A percentile compares a stretch with the other conserved stretches of the same genome.
These are phyloP conservation scores for Hippolais icterina DNA, from an alignment of 2,113 vertebrate species.

Conservation along the genomic window DNA sequence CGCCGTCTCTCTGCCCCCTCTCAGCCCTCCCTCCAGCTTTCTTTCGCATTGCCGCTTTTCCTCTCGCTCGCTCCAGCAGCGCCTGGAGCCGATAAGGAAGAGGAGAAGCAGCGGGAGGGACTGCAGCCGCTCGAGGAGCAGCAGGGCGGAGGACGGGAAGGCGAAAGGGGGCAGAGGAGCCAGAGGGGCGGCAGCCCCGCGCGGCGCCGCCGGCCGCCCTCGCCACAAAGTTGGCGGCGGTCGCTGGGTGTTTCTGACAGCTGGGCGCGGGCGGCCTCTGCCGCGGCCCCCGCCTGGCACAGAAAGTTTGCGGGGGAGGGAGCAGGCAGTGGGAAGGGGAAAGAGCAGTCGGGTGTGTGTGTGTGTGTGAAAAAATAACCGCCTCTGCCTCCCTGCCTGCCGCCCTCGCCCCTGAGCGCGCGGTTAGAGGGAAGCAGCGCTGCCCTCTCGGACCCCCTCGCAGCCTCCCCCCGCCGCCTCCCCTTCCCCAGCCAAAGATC, in stretches of 20 bases:
- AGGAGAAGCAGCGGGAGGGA: slow-evolving; percentile 11
- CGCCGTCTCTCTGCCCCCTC: background rate
- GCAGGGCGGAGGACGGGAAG: slow-evolving; percentile 37
- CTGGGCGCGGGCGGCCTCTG: slow-evolving; percentile 60
- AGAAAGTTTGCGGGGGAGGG: background rate
- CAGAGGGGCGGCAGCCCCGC: background rate
- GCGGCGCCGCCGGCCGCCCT: background rate
- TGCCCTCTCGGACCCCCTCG: background rate
- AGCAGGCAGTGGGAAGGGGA: background rate
- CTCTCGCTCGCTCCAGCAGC: background rate
- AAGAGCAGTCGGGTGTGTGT: background rate
- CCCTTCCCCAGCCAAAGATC: background rate
- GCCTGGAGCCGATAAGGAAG: slow-evolving; percentile 45
- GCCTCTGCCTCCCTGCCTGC: background rate
- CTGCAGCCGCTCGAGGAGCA: background rate
- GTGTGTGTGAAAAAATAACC: background rate
- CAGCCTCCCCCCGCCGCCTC: background rate
- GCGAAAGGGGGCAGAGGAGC: background rate
- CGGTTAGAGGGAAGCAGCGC: background rate
- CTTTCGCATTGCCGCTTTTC: background rate
- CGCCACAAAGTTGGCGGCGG: slow-evolving; percentile 64
- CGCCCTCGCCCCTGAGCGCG: background rate
- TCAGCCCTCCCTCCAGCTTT: background rate
- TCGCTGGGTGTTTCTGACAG: slow-evolving; percentile 65
- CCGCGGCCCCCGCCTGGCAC: background rate